Conservation (phyloP, 2,797 vertebrate genomes). For the Malurus splendens region DNA sequence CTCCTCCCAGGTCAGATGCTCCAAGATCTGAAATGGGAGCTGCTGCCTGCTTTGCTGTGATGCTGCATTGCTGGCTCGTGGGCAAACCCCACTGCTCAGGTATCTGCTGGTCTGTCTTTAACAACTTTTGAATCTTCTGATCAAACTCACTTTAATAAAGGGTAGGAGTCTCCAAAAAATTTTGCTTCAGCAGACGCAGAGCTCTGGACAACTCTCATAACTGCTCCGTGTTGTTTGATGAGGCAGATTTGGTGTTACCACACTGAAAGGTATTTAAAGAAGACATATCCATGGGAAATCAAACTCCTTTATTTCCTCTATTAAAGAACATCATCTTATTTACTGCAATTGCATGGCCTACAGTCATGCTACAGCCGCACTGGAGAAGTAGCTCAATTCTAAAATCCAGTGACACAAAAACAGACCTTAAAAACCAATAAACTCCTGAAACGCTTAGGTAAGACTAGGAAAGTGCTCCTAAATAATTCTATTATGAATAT, state of each 20-base stretch:
- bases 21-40: neutral
- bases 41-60: neutral
- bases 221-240: fast-evolving
- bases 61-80: fast-evolving
- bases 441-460: neutral
- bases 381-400: neutral
- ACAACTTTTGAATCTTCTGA: neutral
- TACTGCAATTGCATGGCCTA: neutral
- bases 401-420: neutral
- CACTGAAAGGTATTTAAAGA: neutral
- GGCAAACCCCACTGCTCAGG: fast-evolving
- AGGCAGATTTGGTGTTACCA: neutral
- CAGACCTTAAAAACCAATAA: neutral
- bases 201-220: neutral
- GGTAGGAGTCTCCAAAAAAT: neutral
- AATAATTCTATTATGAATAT: neutral
- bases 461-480: neutral
- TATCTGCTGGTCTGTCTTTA: too few relatives aligned
- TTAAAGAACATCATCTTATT: neutral
- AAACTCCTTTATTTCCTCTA: neutral
- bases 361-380: neutral
- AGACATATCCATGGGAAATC: neutral
- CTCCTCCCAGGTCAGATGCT: neutral
- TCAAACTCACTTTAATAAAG: neutral
- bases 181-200: fast-evolving